Conservation (phyloP, 2,797 vertebrate species). For the Bradypodion ventrale region DNA sequence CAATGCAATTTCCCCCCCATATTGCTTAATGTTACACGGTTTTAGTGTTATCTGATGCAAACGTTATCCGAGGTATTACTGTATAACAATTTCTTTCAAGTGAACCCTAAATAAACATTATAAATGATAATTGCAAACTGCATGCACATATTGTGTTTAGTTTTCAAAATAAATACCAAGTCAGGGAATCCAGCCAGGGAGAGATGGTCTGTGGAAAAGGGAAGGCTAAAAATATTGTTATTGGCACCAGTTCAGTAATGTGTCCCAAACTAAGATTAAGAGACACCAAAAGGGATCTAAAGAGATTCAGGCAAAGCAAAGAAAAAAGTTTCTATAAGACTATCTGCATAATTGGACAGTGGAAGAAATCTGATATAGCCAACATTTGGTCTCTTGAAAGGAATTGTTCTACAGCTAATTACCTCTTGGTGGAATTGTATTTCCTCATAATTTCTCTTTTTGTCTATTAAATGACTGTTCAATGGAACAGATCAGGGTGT, state of each 20-base stretch:
- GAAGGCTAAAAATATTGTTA: not conserved
- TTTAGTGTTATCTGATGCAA: too few relatives aligned
- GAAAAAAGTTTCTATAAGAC: not conserved
- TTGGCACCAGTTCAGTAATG: not conserved
- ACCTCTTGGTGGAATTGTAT: constrained; percentile 42
- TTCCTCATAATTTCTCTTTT: not conserved
- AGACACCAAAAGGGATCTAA: constrained; percentile 15
- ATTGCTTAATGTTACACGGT: too few relatives aligned
- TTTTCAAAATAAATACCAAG: not conserved
- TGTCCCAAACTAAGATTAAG: constrained; percentile 19
- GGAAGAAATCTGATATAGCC: not conserved
- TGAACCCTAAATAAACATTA: not conserved
- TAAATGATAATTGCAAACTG: constrained; percentile 1
- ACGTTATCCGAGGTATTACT: too few relatives aligned
- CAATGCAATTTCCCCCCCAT: too few relatives aligned
- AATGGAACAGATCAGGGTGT: constrained; percentile 24
- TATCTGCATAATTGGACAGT: constrained; percentile 25
- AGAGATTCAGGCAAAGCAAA: not conserved
- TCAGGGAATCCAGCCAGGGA: not conserved
- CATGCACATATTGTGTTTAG: not conserved
- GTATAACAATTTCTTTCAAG: too few relatives aligned
- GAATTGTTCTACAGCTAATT: constrained; percentile 54
- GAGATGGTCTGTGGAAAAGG: not conserved
- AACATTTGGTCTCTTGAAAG: constrained; percentile 42
- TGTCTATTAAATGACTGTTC: constrained; percentile 46